Evolutionary conservation across 37 sponge, comb jelly and placozoan genomes (phyloP), one percentile per base, ranked within the genome.

Genomic region (Ianthella basta): DNA sequence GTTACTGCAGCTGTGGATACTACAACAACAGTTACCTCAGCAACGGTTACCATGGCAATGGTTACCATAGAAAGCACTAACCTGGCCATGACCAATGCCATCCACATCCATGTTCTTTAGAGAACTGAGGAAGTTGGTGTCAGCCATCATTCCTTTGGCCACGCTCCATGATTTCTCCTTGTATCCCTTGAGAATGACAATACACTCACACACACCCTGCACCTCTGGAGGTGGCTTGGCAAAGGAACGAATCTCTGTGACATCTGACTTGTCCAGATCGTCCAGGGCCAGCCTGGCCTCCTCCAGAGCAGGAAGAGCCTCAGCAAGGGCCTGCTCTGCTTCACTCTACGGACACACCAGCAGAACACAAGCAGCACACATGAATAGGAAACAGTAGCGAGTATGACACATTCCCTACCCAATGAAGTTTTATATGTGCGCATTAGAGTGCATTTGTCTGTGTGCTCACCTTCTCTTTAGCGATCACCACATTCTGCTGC

Each of bases 111-210:
- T 82, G 65, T 89, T 93, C 81, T 92, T 86, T 4, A 99, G 89
- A 29, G 95, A 88, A 56, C 56, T 40, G 54, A 99, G 90, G 85
- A 99, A 99, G 85, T 95, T 95, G 20, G 94, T 87, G 36, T 99
- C 99, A 8, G 97, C 72, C 99, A 99, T 99, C 94, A 99, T 97
- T 35, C 95, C 94, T 69, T 97, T 97, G 59, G 96, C 97, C n/a
- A 91, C 88, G 87, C 93, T 97, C 99, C 99, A 99, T 80, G 75
- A 87, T 36, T 89, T 87, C 59, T 97, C 96, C 87, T 95, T 95
- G 87, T 80, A 88, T 29, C 99, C 99, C 41, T 86, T 75, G 55
- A 99, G 70, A 63, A 92, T 79, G 14, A 91, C 92, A 25, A 99
- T 89, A 70, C 99, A 97, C 88, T 97, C 99, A 81, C 95, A 99